Evolutionary conservation across 2,888 invertebrate genomes (phyloP).

Genomic region (Heliconius sara): DNA sequence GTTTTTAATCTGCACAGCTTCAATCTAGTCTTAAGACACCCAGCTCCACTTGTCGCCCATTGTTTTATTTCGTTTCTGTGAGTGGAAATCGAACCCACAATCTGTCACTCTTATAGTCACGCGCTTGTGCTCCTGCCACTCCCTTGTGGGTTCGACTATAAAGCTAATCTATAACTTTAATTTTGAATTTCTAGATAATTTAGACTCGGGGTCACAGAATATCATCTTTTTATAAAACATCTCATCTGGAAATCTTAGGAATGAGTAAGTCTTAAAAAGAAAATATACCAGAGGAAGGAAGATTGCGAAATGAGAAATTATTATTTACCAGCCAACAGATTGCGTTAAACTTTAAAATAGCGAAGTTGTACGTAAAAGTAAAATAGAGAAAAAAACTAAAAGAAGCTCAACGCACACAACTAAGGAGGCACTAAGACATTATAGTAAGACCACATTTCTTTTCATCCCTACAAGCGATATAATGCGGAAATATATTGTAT

Average conservation of each 20-base stretch:
- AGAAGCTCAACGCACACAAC: too few relatives aligned
- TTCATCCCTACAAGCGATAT: neutral
- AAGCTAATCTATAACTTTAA: too few relatives aligned
- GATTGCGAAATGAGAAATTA: neutral
- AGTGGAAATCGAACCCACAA: too few relatives aligned
- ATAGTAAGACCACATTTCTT: neutral
- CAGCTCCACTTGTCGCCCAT: too few relatives aligned
- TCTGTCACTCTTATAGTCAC: too few relatives aligned
- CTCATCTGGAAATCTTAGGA: neutral
- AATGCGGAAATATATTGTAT: conserved; percentile 12
- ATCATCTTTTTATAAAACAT: neutral
- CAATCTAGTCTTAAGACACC: too few relatives aligned
- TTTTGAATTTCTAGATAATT: too few relatives aligned
- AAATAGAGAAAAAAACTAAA: neutral
- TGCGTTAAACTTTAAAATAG: neutral
- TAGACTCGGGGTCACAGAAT: too few relatives aligned
- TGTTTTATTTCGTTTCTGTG: too few relatives aligned
- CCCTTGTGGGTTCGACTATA: too few relatives aligned
- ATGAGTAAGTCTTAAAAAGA: neutral
- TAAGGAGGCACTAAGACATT: neutral
- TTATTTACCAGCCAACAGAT: neutral
- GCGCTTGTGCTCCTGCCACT: too few relatives aligned
- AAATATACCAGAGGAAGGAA: neutral
- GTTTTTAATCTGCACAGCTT: too few relatives aligned
- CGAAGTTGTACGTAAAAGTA: neutral